phyloP scores from a whole-genome alignment of 2,888 invertebrate species.

The Amphipyra berbera region DNA sequence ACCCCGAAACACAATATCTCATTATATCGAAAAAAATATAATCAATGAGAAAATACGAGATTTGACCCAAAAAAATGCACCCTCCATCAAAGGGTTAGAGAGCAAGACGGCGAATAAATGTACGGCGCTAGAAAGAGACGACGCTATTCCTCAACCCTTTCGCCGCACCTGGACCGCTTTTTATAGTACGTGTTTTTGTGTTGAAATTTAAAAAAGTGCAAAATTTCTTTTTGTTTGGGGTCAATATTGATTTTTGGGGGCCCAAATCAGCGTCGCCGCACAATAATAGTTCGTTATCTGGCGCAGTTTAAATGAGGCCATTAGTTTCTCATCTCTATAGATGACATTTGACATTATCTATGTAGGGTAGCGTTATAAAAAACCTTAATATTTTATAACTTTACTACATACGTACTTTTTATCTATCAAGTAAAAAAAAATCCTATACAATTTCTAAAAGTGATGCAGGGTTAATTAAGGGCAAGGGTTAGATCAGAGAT shows the following conservation, averaged over 20 bases:
- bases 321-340: conserved; percentile 73
- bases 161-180: conserved; percentile 84
- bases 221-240: conserved; percentile 81
- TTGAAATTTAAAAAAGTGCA: conserved; percentile 86
- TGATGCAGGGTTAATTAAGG: no score
- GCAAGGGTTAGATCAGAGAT: no score
- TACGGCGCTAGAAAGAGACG: conserved; percentile 65
- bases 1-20: conserved; percentile 86
- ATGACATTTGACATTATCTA: conserved; percentile 60
- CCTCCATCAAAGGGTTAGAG: conserved; percentile 82
- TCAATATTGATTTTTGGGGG: conserved; percentile 87
- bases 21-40: conserved; percentile 82
- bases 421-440: no score
- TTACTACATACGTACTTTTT: neutral
- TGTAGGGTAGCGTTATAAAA: conserved; percentile 11
- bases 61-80: conserved; percentile 86
- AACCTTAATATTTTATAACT: no score
- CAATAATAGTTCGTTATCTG: conserved; percentile 86
- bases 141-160: conserved; percentile 79
- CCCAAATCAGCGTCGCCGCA: conserved; percentile 68
- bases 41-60: conserved; percentile 86
- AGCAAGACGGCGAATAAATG: conserved; percentile 66
- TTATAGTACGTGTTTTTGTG: conserved; percentile 73
- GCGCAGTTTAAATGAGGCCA: conserved; percentile 77
- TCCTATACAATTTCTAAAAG: no score